Evolutionary conservation across 2,113 vertebrate genomes (phyloP).

Genomic region (Corythornis vintsioides): DNA sequence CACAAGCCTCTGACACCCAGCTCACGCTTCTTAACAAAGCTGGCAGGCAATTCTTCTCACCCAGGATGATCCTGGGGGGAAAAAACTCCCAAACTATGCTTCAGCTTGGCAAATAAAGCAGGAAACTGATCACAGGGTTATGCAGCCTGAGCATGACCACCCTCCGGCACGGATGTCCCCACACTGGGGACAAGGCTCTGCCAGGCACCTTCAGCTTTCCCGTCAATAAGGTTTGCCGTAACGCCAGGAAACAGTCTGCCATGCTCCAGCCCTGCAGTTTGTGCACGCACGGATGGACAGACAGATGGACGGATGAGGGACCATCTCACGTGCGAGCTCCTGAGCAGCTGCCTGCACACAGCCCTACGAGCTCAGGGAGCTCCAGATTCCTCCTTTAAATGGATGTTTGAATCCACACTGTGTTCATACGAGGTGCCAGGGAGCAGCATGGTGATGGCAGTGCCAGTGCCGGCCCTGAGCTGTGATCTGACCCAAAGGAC

Average conservation of each 20-base stretch:
- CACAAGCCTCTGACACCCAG: neutral
- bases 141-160: neutral
- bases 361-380: neutral
- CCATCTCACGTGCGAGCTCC: neutral
- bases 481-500: fast-evolving
- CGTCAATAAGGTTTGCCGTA: neutral
- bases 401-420: neutral
- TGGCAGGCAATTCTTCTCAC: neutral
- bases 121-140: fast-evolving
- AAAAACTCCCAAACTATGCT: neutral
- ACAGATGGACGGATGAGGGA: neutral
- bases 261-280: neutral
- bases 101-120: neutral
- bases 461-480: neutral
- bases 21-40: neutral
- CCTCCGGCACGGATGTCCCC: neutral
- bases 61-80: neutral
- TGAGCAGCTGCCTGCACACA: neutral
- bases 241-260: fast-evolving
- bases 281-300: neutral
- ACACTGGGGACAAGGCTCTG: neutral
- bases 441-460: fast-evolving
- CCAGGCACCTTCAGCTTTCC: neutral
- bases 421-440: neutral
- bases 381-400: neutral